Evolutionary conservation across 2,888 invertebrate species (phyloP), one percentile per base, ranked within the genome.

Genomic region (Leptopilina myrica): DNA sequence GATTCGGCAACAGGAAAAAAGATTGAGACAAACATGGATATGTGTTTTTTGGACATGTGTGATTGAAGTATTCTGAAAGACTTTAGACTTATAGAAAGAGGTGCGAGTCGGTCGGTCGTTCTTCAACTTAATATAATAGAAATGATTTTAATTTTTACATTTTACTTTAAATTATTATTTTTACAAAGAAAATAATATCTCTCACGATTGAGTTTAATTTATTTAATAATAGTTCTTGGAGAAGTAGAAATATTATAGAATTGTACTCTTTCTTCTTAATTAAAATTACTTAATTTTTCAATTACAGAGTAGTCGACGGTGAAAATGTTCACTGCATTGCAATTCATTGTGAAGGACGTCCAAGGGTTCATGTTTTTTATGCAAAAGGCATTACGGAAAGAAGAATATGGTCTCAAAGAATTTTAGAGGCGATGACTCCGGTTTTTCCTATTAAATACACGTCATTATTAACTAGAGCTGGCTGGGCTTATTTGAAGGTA

Each of bases 401-500:
- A 87, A 87, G 93, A 77, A 90, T 94, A 80, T 97, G 97, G 97
- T 95, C 96, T 91, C 96, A 96, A 89, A 95, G 95, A 88, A 93
- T 97, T 33, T 93, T 96, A 0, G 96, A 97, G 89, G 94, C 95
- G 85, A 91, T 96, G 26, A 96, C 96, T 0, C 93, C 93, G 46
- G 93, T 93, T n/a, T 95, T 95, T 88, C 94, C 95, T 1, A 91
- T 94, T 0, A 95, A 94, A 86, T 94, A 95, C 81, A 94, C 95
- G 0, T 93, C 95, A 1, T 95, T 96, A 88, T 95, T 94, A 86
- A 95, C 95, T 15, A 92, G 96, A 87, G 95, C 95, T 84, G 97
- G 97, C 40, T 97, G 97, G 96, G 96, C 96, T 85, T 97, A 95
- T 89, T 92, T 97, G 20, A 93, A 93, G 91, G 93, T 93, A 86